These are phyloP conservation scores for Eupithecia tripunctaria DNA, from an alignment of 2,888 invertebrate species.

Conservation along the genomic window DNA sequence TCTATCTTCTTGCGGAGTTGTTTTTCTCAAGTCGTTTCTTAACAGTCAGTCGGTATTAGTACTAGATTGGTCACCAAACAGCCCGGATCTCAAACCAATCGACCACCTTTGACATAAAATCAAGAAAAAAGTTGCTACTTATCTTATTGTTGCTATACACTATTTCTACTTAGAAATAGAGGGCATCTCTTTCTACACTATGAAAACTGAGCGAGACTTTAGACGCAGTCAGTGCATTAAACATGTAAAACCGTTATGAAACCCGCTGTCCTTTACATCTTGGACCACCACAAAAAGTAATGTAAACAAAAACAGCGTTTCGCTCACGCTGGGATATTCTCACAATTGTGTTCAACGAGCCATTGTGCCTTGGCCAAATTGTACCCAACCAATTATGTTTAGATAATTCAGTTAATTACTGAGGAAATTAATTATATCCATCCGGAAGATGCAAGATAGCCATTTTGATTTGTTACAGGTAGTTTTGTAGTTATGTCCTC, in stretches of 20 bases:
- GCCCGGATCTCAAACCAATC: no score
- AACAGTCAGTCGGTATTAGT: no score
- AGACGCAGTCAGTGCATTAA: no score
- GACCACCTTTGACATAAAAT: no score
- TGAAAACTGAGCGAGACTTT: no score
- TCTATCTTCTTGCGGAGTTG: no score
- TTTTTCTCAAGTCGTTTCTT: no score
- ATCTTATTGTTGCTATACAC: no score
- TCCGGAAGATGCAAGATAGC: conserved; percentile 14
- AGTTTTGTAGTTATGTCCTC: conserved; percentile 12
- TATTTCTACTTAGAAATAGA: no score
- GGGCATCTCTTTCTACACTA: no score
- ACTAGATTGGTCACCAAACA: no score
- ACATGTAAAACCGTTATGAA: neutral
- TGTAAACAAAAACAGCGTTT: conserved; percentile 60
- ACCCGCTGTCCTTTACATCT: conserved; percentile 1
- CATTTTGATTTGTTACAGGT: conserved; percentile 12
- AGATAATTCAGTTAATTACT: conserved; percentile 24
- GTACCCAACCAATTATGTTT: conserved; percentile 33
- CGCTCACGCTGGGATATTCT: conserved; percentile 66
- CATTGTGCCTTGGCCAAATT: conserved; percentile 76
- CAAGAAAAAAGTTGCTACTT: no score
- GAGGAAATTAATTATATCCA: conserved; percentile 7
- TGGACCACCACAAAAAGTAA: conserved; percentile 40
- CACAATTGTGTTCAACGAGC: conserved; percentile 63